These are phyloP conservation scores for Heloderma charlesbogerti DNA, from an alignment of 2,113 vertebrate species.

Conservation along the genomic window DNA sequence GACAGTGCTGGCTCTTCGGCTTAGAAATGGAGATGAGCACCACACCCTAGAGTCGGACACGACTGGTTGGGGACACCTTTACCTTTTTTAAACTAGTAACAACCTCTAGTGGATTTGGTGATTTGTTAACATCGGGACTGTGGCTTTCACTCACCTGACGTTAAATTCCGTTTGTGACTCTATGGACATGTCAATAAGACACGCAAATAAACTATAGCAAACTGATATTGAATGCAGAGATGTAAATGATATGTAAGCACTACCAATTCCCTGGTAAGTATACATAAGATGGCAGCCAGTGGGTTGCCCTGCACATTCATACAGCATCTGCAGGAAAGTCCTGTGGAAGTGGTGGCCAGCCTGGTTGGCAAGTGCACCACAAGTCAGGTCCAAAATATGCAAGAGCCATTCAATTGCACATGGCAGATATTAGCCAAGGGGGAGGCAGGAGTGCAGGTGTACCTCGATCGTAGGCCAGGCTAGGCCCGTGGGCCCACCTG, in stretches of 20 bases:
- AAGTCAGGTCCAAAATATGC: neutral
- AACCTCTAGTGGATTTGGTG: neutral
- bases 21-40: no score
- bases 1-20: no score
- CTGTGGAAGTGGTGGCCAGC: neutral
- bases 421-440: neutral
- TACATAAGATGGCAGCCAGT: neutral
- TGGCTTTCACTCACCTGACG: neutral
- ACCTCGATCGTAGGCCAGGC: neutral
- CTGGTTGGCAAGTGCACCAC: neutral
- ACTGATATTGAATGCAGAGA: neutral
- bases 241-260: neutral
- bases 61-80: no score
- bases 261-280: neutral
- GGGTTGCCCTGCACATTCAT: no score
- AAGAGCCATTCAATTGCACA: neutral
- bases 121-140: neutral
- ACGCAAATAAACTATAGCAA: neutral
- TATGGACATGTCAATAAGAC: neutral
- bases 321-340: no score
- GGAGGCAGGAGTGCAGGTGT: neutral
- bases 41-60: no score
- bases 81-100: neutral
- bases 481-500: neutral
- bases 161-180: neutral